Percentiles rank a stretch among this genome's conserved stretches.
Evolutionary conservation across 2,888 invertebrate genomes (phyloP).

Genomic region (Geotrupes spiniger): DNA sequence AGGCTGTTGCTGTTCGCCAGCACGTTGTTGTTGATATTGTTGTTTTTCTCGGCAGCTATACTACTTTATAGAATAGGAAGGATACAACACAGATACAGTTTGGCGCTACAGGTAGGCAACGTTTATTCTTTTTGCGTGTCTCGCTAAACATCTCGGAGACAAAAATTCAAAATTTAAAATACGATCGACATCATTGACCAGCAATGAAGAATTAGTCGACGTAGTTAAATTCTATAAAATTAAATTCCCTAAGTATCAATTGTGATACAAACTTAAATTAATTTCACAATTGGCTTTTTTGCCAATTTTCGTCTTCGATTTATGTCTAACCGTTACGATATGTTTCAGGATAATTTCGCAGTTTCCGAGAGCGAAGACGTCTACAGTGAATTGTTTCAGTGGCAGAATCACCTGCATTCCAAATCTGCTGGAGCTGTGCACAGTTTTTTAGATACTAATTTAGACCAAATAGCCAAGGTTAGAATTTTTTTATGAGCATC

Average conservation of each 20-base stretch:
- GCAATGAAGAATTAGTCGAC: no score
- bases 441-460: conserved; percentile 72
- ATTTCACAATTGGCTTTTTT: no score
- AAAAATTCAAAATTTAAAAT: no score
- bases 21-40: conserved; percentile 55
- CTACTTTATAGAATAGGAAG: conserved; percentile 58
- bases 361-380: conserved; percentile 58
- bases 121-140: no score
- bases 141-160: no score
- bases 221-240: no score
- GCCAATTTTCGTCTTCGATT: no score
- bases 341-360: conserved; percentile 44
- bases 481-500: conserved; percentile 28
- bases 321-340: no score
- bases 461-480: conserved; percentile 81
- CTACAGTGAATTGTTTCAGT: conserved; percentile 66
- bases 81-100: conserved; percentile 46
- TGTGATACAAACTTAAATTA: no score
- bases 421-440: conserved; percentile 71
- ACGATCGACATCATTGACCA: no score
- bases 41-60: conserved; percentile 58
- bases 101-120: conserved; percentile 47
- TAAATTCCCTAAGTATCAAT: background rate
- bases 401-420: conserved; percentile 68
- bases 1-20: conserved; percentile 55